phyloP scores from a whole-genome alignment of 2,113 vertebrate genomes.

The Myrmecophaga tridactyla region DNA sequence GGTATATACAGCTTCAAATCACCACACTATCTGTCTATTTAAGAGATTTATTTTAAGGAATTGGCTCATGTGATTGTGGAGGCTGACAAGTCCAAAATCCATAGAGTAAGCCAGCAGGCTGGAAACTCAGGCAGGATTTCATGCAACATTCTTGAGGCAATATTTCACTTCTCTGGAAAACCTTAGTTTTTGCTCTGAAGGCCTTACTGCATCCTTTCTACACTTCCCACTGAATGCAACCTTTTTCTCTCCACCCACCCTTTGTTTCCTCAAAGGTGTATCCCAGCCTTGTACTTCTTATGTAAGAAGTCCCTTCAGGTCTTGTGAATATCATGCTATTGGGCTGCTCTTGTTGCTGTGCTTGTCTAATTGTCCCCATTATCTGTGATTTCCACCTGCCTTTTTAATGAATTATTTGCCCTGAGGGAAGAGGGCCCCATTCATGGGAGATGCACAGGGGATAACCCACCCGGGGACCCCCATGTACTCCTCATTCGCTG shows the following conservation, averaged over 20 bases:
- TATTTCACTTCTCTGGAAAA: no score
- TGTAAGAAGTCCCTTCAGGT: not conserved
- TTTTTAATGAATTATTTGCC: not conserved
- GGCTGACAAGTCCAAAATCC: no score
- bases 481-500: not conserved
- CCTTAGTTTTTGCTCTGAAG: no score
- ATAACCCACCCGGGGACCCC: not conserved
- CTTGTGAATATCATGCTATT: no score
- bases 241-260: not conserved
- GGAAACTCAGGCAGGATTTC: no score
- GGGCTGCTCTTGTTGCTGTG: not conserved
- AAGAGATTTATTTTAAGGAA: no score
- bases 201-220: not conserved
- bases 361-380: not conserved
- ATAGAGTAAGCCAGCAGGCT: no score
- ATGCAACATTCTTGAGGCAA: no score
- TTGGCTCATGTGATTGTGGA: no score
- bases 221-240: not conserved
- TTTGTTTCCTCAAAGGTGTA: no score
- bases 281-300: not conserved
- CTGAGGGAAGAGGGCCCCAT: not conserved
- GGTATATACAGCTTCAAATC: no score
- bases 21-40: no score
- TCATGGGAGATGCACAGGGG: not conserved
- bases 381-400: not conserved